Conservation (phyloP, 2,113 vertebrate genomes). For the Prolemur simus region DNA sequence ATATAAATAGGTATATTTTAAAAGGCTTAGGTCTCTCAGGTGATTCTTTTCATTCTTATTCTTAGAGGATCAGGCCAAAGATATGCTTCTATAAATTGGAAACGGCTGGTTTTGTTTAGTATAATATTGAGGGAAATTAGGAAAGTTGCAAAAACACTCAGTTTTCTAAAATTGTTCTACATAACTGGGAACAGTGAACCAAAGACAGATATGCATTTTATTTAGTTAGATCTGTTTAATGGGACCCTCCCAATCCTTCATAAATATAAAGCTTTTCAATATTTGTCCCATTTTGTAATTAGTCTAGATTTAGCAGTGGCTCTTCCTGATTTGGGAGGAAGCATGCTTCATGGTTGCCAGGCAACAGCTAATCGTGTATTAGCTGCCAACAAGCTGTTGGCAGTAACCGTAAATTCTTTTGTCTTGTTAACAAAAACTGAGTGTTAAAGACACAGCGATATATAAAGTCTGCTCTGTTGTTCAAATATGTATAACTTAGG, state of each 20-base stretch:
- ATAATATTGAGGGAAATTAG: conserved; percentile 17
- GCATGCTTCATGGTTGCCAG: conserved; percentile 84
- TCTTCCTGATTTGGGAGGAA: conserved; percentile 79
- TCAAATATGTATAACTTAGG: conserved; percentile 49
- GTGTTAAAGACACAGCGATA: conserved; percentile 61
- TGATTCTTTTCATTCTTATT: background rate
- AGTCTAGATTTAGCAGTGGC: conserved; percentile 64
- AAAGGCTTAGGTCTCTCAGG: background rate
- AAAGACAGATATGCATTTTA: background rate
- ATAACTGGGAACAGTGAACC: background rate
- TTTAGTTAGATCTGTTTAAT: conserved; percentile 60
- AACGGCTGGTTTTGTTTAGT: background rate
- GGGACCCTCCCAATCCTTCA: conserved; percentile 53
- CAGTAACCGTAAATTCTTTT: conserved; percentile 79
- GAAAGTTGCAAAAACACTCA: conserved; percentile 5
- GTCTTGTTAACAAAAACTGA: conserved; percentile 77
- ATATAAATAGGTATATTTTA: background rate
- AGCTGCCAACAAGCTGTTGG: conserved; percentile 81
- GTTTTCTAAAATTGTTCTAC: background rate
- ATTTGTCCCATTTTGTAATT: conserved; percentile 75
- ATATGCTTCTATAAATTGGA: background rate
- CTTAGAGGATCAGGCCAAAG: background rate
- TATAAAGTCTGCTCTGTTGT: conserved; percentile 54
- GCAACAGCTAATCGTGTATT: conserved; percentile 85
- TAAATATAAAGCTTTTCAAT: conserved; percentile 62